Evolutionary conservation across 2,888 invertebrate genomes (phyloP).

Genomic region (Rhagonycha lutea): DNA sequence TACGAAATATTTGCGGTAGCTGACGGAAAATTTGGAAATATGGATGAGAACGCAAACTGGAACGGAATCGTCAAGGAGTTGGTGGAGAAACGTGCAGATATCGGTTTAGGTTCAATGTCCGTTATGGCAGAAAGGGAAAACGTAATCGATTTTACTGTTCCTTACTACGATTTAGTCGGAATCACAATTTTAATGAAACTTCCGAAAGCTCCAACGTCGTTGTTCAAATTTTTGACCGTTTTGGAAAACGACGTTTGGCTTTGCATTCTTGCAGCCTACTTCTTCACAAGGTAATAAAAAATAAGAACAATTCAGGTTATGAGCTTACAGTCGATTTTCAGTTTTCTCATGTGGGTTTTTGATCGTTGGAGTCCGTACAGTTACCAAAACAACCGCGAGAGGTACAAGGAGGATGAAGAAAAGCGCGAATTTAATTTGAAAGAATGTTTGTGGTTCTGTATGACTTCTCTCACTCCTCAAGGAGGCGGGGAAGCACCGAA

Average conservation of each 20-base stretch:
- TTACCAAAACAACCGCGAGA: constrained; percentile 91
- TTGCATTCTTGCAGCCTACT: constrained; percentile 92
- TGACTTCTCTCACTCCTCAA: constrained; percentile 95
- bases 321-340: constrained; percentile 54
- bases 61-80: constrained; percentile 63
- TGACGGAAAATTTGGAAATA: constrained; percentile 84
- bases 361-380: constrained; percentile 98
- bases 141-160: constrained; percentile 97
- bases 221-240: constrained; percentile 96
- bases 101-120: constrained; percentile 89
- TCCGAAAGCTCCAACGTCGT: constrained; percentile 84
- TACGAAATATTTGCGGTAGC: constrained; percentile 83
- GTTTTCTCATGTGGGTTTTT: constrained; percentile 93
- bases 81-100: constrained; percentile 84
- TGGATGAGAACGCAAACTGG: constrained; percentile 81
- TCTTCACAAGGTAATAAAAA: constrained; percentile 87
- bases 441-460: constrained; percentile 98
- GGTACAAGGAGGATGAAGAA: constrained; percentile 90
- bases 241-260: constrained; percentile 96
- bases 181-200: constrained; percentile 95
- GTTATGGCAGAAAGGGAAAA: constrained; percentile 98
- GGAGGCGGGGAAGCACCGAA: constrained; percentile 96
- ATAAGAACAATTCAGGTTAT: background rate
- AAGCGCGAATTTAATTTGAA: constrained; percentile 93
- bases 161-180: constrained; percentile 97